Base-by-base conservation (phyloP, 1,140 invertebrate species). In the Saccostrea echinata region DNA sequence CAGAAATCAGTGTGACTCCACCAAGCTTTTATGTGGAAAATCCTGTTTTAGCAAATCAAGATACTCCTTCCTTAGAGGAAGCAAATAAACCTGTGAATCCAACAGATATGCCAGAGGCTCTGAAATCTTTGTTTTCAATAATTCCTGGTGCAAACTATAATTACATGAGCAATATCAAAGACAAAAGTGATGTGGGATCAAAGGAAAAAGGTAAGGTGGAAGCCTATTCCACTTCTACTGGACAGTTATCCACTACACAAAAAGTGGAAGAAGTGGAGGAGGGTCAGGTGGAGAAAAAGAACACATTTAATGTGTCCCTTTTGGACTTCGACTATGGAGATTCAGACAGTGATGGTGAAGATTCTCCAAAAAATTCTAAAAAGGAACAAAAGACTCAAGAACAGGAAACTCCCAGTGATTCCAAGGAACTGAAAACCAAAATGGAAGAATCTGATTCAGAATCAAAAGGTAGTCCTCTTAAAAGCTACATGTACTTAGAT, bases 91-190 rank as follows among this genome's bases (percentile, higher is more conserved):
- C 52, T 21, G 55, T 86, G 35, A 61, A 76, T 52, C 76, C 82
- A 51, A 35, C 51, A 43, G 27, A 88, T 18, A 80, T 92, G 27
- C 91, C 91, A 24, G 84, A 90, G 84, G 91, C 91, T 30, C 64
- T 92, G 4, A 89, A 91, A 88, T 90, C 90, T 64, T 81, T 92
- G 30, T 92, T 92, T 27, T 91, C 90, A 18, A 84, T 85, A 57
- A 88, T 90, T 8, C 88, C 89, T 3, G 86, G 89, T 27, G 87
- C 71, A 53, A 82, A 82, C 33, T 88, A 86, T 21, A 88, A 84
- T 85, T 84, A 87, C 53, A 61, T 87, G 35, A 88, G 76, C 27
- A 88, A 88, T 64, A 85, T 68, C 33, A 43, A 83, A 18, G 68
- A 83, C 33, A 52, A 33, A 35, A 83, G 55, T 27, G 33, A 57